phyloP scores from a whole-genome alignment of 2,888 invertebrate species.

The Lycaena phlaeas region DNA sequence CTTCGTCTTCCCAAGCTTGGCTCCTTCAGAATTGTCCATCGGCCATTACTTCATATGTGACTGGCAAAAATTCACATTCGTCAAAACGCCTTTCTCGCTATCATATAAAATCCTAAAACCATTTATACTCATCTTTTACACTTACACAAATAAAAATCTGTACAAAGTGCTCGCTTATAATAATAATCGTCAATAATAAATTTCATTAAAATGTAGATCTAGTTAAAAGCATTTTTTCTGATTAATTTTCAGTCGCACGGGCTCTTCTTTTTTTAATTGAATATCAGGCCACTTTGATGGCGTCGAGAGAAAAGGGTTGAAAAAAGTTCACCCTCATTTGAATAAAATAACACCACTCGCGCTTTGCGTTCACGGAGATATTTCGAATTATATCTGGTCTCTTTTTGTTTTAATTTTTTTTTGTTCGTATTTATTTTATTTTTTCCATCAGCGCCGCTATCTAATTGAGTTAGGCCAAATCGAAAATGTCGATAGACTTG shows the following conservation, averaged over 20 bases:
- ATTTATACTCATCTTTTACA: too few species aligned
- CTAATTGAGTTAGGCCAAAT: slow-evolving; percentile 73
- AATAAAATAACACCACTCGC: slow-evolving; percentile 74
- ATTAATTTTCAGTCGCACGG: slow-evolving; percentile 70
- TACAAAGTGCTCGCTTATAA: slow-evolving; percentile 55
- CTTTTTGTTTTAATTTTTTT: slow-evolving; percentile 68
- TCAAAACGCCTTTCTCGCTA: too few species aligned
- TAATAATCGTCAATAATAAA: slow-evolving; percentile 71
- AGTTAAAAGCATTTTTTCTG: slow-evolving; percentile 74
- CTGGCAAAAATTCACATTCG: too few species aligned
- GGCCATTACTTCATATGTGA: too few species aligned
- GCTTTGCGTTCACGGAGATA: slow-evolving; percentile 74
- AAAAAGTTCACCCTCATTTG: slow-evolving; percentile 72
- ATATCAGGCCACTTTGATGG: slow-evolving; percentile 74
- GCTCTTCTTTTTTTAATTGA: slow-evolving; percentile 72
- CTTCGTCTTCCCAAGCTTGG: too few species aligned
- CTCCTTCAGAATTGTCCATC: too few species aligned
- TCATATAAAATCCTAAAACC: too few species aligned
- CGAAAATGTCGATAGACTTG: slow-evolving; percentile 72
- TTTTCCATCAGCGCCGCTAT: slow-evolving; percentile 67
- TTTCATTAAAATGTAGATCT: slow-evolving; percentile 74
- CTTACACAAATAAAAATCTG: slow-evolving; percentile 30
- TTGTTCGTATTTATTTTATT: slow-evolving; percentile 71
- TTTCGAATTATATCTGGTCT: slow-evolving; percentile 72
- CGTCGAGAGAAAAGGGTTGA: slow-evolving; percentile 64